Conservation (phyloP, 1,140 invertebrate genomes). For the Ylistrum balloti region DNA sequence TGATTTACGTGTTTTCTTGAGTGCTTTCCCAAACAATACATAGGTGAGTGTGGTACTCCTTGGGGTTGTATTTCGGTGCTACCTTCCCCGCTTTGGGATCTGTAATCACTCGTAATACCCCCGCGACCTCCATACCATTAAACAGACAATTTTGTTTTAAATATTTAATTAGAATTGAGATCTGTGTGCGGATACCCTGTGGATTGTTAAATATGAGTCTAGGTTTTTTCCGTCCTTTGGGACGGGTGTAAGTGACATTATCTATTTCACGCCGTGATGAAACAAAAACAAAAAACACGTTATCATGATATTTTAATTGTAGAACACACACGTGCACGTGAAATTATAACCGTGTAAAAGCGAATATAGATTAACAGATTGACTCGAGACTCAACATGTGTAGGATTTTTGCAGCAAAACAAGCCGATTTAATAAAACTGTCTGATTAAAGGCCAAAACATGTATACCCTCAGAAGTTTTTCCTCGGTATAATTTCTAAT, state of each 20-base stretch:
- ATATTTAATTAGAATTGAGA: neutral
- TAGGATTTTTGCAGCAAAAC: neutral
- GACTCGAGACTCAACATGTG: neutral
- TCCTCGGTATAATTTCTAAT: no score
- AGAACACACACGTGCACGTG: neutral
- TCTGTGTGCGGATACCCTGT: neutral
- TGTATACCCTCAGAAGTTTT: no score
- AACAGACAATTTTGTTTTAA: neutral
- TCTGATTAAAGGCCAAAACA: no score
- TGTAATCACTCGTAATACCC: neutral
- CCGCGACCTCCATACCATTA: neutral
- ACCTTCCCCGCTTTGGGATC: neutral
- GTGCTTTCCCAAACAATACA: neutral
- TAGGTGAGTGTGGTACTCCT: neutral
- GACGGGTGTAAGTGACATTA: neutral
- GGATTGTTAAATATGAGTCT: neutral
- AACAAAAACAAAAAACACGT: neutral
- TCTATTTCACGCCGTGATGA: neutral
- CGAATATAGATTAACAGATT: neutral
- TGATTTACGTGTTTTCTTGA: neutral
- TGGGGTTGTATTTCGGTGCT: neutral
- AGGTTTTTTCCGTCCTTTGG: neutral
- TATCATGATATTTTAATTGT: neutral
- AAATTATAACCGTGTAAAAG: neutral
- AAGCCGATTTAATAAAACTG: no score